Base-by-base conservation (phyloP, 2,888 invertebrate species). In the Geophilus truncorum region DNA sequence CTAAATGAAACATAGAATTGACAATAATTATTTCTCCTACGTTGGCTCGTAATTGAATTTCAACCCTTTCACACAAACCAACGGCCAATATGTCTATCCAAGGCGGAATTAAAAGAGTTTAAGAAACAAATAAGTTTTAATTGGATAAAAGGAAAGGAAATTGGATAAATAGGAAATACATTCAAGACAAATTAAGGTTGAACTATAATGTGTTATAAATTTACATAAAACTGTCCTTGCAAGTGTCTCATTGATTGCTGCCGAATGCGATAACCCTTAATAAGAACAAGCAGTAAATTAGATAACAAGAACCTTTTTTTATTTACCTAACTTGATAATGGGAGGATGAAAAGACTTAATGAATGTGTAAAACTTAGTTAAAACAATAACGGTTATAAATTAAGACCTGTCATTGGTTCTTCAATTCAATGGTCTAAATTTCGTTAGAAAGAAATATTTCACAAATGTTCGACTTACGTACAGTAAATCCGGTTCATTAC, bases 1-100 rank as follows among this genome's bases (percentile, higher is more conserved):
- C 70, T 51, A 70, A 70, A 70, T 70, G 70, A 70, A 70, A 70
- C 70, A 70, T 25, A 28, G 70, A 28, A 28, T 70, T 70, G 70
- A 70, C 70, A 70, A 28, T 70, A 70, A 70, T 70, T 70, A 70
- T 70, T 70, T 70, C 70, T 25, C 70, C 23, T 15, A 70, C 70
- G n/a, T 70, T 15, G 15, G 23, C 3, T 28, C 28, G 70, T 70
- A 70, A 70, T 70, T 70, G 70, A 70, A 70, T 70, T 70, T 25
- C 70, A 70, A 70, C 70, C 70, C 28, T 12, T 70, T 70, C 70
- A 51, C 51, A 51, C 70, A 62, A 62, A 18, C 70, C 70, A 23
- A 28, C 25, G 28, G 10, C 70, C 70, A 70, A 28, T 70, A 23
- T 15, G 28, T 70, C 70, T 28, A 28, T 70, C 9, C 1, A n/a